phyloP scores from a whole-genome alignment of 2,797 vertebrate genomes.

The Gallinago nigripennis region DNA sequence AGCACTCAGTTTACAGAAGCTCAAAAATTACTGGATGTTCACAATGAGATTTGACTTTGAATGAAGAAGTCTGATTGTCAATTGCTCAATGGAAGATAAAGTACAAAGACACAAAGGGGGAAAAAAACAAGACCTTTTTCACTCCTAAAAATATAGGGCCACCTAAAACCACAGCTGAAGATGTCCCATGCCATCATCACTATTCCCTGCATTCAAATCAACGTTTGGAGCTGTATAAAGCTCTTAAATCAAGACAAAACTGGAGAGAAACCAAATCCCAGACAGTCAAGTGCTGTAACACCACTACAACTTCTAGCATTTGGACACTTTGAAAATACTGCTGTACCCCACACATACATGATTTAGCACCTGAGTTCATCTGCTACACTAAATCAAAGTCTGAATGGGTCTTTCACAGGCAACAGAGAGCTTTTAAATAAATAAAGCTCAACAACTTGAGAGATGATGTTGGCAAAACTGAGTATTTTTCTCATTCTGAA shows the following conservation, averaged over 20 bases:
- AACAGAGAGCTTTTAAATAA: background rate
- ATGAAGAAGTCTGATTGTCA: background rate
- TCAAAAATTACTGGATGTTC: background rate
- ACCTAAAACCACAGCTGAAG: background rate
- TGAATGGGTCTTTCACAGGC: background rate
- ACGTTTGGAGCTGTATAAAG: background rate
- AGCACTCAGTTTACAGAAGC: background rate
- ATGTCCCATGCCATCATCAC: accelerated
- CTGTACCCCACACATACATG: background rate
- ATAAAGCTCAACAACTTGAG: background rate
- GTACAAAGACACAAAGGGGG: background rate
- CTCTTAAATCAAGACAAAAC: background rate
- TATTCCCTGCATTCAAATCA: background rate
- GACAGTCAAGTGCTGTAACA: background rate
- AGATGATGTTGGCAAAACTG: background rate
- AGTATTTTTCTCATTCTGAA: background rate
- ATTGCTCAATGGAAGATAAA: background rate
- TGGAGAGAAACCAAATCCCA: background rate
- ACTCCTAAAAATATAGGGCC: background rate
- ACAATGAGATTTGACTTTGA: background rate
- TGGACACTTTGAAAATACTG: background rate
- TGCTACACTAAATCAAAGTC: background rate
- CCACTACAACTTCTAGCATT: background rate
- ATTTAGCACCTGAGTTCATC: background rate
- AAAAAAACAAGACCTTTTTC: background rate